Base-by-base conservation (phyloP, 2,888 invertebrate genomes). In the Synanthedon vespiformis region DNA sequence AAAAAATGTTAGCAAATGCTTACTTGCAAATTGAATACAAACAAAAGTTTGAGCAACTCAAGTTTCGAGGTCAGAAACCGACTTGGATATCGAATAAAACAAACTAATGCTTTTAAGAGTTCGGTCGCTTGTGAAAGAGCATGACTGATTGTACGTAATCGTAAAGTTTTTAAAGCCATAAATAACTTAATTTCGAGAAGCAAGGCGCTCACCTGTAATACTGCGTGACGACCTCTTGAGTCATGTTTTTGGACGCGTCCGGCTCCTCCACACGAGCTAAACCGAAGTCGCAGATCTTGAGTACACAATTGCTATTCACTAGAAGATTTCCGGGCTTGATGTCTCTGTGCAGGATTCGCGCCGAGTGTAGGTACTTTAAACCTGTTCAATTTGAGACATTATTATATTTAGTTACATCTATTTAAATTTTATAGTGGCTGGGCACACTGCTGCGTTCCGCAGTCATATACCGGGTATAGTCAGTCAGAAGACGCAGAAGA, bases 201-300 rank as follows among this genome's bases (percentile, higher is more conserved):
- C 34, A 34, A 5, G 10, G 27, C 10, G 53, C 61, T 63, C 52
- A 87, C 88, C 88, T 92, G 88, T 99, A 99, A 89, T 99, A 99
- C 89, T 99, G 99, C 61, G 99, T 99, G 57, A 99, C 99, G 58
- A 99, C 99, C 88, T 99, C 99, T 85, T 99, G 99, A 40, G 99
- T 99, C 99, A 99, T 99, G 80, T 95, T 94, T 80, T 95, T 94
- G 69, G 92, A 92, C 69, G 94, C 92, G 76, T 97, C 96, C 1
- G 96, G 95, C 76, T 99, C 99, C 87, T 98, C 98, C 57, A 99
- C 97, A 62, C 99, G 90, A 47, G 99, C 99, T 79, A 99, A 89
- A 27, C 99, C 99, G 85, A 99, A 99, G 90, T 99, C 99, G 89
- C 99, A 99, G 87, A 99, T 99, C 94, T 98, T 99, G 65, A 99